phyloP scores from a whole-genome alignment of 1,140 invertebrate genomes.

The Trichonephila clavata region DNA sequence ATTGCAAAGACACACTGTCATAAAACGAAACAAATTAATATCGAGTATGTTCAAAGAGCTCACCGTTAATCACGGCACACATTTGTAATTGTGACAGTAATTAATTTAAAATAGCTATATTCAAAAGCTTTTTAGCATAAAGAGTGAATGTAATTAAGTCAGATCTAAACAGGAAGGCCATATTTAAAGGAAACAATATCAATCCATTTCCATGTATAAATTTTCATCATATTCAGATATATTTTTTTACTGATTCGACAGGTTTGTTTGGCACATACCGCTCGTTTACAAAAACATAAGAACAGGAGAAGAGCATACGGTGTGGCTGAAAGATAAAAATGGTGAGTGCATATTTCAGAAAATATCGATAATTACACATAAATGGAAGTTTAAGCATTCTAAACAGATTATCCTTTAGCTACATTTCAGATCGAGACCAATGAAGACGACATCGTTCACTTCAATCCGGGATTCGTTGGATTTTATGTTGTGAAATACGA shows the following conservation, averaged over 20 bases:
- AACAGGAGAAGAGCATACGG: conserved; percentile 45
- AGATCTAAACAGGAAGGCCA: not conserved
- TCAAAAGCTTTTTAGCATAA: too few species aligned
- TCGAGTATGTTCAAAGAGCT: too few species aligned
- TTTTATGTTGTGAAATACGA: conserved; percentile 72
- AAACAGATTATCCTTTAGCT: not conserved
- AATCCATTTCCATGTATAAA: not conserved
- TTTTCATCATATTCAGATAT: not conserved
- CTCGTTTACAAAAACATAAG: conserved; percentile 52
- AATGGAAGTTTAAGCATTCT: not conserved
- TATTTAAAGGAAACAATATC: not conserved
- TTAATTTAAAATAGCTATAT: too few species aligned
- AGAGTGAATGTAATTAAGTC: too few species aligned
- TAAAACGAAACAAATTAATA: too few species aligned
- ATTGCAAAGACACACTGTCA: too few species aligned
- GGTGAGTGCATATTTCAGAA: not conserved
- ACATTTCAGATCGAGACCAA: conserved; percentile 36
- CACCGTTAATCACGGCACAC: too few species aligned
- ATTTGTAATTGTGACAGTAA: too few species aligned
- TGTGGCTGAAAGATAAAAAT: conserved; percentile 58
- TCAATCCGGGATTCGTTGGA: conserved; percentile 67
- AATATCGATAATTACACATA: not conserved
- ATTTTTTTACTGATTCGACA: not conserved
- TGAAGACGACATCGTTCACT: conserved; percentile 48
- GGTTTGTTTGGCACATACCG: conserved; percentile 60